phyloP scores from a whole-genome alignment of 2,113 vertebrate species.

The Dromaius novaehollandiae region DNA sequence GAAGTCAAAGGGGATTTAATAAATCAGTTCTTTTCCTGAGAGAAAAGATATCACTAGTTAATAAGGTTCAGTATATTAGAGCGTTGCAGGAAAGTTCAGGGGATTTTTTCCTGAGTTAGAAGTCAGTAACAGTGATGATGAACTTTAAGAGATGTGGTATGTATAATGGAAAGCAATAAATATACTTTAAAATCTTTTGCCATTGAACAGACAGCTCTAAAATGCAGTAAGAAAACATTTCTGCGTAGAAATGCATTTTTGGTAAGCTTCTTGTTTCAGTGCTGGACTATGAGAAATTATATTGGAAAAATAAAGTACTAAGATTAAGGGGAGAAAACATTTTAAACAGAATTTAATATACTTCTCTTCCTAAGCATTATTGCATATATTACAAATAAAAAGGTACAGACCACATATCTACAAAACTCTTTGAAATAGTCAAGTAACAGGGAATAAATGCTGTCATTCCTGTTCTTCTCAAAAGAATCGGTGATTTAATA shows the following conservation, averaged over 20 bases:
- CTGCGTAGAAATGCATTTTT: neutral
- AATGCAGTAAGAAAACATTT: neutral
- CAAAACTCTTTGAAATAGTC: neutral
- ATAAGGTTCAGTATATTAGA: neutral
- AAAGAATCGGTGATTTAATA: neutral
- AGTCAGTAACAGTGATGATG: neutral
- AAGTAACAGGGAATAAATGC: neutral
- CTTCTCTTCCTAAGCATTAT: neutral
- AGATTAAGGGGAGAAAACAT: neutral
- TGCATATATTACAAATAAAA: neutral
- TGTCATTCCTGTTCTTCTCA: neutral
- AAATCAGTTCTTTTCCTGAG: neutral
- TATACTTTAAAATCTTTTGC: neutral
- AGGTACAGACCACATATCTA: neutral
- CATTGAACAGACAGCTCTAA: neutral
- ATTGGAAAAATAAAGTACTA: neutral
- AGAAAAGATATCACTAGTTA: neutral
- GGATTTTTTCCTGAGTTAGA: neutral
- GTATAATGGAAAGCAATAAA: conserved; percentile 8
- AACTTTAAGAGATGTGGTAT: neutral
- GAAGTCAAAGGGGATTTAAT: conserved; percentile 12
- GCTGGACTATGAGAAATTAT: neutral
- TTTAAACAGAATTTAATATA: neutral
- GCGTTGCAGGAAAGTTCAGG: neutral
- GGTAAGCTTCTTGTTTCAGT: neutral